Evolutionary conservation across 2,113 vertebrate species (phyloP).

Genomic region (Macquaria australasica): DNA sequence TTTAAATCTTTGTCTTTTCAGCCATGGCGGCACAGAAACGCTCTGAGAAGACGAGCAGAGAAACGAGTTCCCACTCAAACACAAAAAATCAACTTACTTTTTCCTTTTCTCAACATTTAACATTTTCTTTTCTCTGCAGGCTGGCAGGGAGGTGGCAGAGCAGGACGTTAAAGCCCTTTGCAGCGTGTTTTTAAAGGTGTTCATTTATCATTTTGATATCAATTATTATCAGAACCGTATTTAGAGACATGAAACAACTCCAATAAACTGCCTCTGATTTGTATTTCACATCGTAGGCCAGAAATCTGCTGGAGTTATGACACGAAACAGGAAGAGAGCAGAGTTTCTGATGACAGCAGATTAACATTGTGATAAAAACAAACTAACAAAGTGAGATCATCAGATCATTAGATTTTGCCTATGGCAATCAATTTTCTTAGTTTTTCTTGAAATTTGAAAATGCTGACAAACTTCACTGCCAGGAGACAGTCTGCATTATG

Average conservation of each 20-base stretch:
- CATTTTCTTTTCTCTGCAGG: not conserved
- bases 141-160: conserved; percentile 23
- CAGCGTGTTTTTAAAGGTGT: not conserved
- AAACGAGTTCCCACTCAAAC: not conserved
- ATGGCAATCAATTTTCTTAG: too few species aligned
- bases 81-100: not conserved
- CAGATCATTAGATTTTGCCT: too few species aligned
- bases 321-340: not conserved
- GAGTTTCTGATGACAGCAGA: too few species aligned
- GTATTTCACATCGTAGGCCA: not conserved
- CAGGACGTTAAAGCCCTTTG: not conserved
- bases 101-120: not conserved
- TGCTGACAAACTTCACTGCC: too few species aligned
- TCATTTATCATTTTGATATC: not conserved
- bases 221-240: not conserved
- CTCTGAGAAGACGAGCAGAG: conserved; percentile 2
- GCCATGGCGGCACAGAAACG: not conserved
- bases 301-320: conserved; percentile 1
- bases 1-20: not conserved
- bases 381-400: too few species aligned
- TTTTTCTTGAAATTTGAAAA: too few species aligned
- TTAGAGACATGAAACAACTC: not conserved
- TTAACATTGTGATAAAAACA: too few species aligned
- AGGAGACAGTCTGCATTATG: not conserved
- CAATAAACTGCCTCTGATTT: not conserved